These are phyloP conservation scores for Mugil cephalus DNA, from an alignment of 2,113 vertebrate species.

Conservation along the genomic window DNA sequence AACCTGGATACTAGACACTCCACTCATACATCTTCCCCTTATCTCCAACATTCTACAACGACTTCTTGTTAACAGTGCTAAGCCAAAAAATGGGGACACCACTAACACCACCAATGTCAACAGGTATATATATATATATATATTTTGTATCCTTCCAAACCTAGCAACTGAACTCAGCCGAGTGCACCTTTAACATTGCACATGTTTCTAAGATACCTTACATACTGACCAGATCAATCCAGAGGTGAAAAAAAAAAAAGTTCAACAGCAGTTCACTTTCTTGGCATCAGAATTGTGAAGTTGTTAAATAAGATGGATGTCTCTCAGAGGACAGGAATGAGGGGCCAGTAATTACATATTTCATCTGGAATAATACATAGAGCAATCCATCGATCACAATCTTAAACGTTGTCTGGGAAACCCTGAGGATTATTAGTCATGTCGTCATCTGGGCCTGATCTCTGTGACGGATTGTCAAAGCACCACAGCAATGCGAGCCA, in stretches of 20 bases:
- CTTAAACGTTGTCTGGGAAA: conserved; percentile 23
- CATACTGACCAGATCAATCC: too few species aligned
- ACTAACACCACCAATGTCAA: neutral
- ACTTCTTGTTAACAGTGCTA: neutral
- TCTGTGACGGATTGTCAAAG: conserved; percentile 3
- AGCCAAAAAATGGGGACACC: neutral
- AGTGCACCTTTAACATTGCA: neutral
- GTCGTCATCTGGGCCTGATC: neutral
- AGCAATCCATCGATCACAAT: conserved; percentile 51
- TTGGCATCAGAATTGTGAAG: conserved; percentile 15
- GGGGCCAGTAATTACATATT: conserved; percentile 24
- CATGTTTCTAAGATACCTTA: too few species aligned
- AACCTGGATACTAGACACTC: too few species aligned
- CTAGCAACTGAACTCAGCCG: neutral
- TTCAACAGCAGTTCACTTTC: neutral
- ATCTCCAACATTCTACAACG: too few species aligned
- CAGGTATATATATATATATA: neutral
- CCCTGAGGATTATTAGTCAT: conserved; percentile 21
- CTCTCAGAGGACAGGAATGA: conserved; percentile 28
- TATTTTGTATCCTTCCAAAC: too few species aligned
- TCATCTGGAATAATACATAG: conserved; percentile 12
- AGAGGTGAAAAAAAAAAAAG: neutral
- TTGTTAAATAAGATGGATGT: conserved; percentile 45
- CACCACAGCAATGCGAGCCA: neutral
- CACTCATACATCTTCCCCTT: too few species aligned